phyloP scores from a whole-genome alignment of 1,140 invertebrate species.

The Drosophila burlai region DNA sequence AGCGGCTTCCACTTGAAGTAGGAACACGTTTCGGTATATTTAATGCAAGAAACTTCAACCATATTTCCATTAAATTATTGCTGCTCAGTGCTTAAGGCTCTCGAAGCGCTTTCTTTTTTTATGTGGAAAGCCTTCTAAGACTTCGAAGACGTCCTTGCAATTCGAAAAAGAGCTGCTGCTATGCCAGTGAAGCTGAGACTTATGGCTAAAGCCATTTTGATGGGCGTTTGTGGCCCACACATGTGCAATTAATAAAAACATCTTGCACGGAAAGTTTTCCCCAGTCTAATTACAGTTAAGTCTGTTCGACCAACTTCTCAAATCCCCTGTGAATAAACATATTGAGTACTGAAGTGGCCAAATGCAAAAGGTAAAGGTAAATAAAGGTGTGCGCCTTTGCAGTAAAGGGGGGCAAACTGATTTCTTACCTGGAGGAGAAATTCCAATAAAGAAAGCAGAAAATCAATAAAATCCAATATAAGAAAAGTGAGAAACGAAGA shows the following conservation, averaged over 20 bases:
- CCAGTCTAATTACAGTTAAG: constrained; percentile 44
- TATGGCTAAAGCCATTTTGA: constrained; percentile 7
- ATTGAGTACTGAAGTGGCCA: constrained; percentile 6
- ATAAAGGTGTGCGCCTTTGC: constrained; percentile 27
- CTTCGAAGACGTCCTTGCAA: constrained; percentile 1
- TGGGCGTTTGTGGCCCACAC: constrained; percentile 16
- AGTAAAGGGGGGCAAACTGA: constrained; percentile 5
- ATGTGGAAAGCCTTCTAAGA: constrained; percentile 15
- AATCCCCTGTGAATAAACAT: constrained; percentile 25
- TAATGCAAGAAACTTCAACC: constrained; percentile 10
- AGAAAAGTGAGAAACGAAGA: constrained; percentile 18
- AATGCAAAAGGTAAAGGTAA: constrained; percentile 18
- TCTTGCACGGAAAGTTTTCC: constrained; percentile 24
- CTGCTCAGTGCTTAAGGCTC: neutral
- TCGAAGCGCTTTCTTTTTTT: constrained; percentile 5
- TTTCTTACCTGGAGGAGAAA: constrained; percentile 6
- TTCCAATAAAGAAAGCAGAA: constrained; percentile 25
- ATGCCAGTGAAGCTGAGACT: neutral
- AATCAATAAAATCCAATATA: constrained; percentile 44
- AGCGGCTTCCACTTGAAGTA: neutral
- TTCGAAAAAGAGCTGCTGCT: constrained; percentile 10
- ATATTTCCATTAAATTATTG: constrained; percentile 26
- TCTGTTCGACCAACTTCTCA: constrained; percentile 8
- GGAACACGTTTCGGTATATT: constrained; percentile 4
- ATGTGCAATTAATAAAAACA: constrained; percentile 37